Evolutionary conservation across 2,888 invertebrate genomes (phyloP).

Genomic region (Spicauda simplicius): DNA sequence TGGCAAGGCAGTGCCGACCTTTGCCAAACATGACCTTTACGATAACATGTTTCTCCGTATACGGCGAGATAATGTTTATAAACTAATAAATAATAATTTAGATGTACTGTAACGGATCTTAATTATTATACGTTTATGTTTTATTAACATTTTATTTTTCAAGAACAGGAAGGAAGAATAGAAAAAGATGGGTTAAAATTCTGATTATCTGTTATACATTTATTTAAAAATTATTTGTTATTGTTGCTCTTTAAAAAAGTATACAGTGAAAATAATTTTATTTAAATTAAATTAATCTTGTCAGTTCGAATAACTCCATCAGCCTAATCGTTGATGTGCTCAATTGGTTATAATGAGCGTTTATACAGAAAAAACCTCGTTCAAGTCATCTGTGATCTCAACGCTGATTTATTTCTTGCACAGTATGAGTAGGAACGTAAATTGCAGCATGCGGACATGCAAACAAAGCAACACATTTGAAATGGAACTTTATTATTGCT

Average conservation of each 20-base stretch:
- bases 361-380: slow-evolving; percentile 17
- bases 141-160: no score
- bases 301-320: slow-evolving; percentile 9
- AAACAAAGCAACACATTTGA: slow-evolving; percentile 16
- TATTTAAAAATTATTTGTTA: no score
- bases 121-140: no score
- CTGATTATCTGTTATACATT: no score
- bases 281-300: neutral
- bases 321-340: slow-evolving; percentile 1
- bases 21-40: slow-evolving; percentile 61
- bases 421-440: slow-evolving; percentile 16
- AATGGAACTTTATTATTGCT: neutral
- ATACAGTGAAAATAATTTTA: neutral
- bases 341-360: slow-evolving; percentile 16
- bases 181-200: no score
- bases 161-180: no score
- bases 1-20: slow-evolving; percentile 53
- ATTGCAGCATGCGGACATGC: slow-evolving; percentile 28
- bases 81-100: slow-evolving; percentile 15
- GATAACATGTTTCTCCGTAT: slow-evolving; percentile 61
- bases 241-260: no score
- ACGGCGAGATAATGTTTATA: slow-evolving; percentile 43
- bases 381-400: slow-evolving; percentile 25
- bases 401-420: slow-evolving; percentile 23
- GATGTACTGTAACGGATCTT: no score